phyloP scores from a whole-genome alignment of 2,113 vertebrate species.

The Candoia aspera region DNA sequence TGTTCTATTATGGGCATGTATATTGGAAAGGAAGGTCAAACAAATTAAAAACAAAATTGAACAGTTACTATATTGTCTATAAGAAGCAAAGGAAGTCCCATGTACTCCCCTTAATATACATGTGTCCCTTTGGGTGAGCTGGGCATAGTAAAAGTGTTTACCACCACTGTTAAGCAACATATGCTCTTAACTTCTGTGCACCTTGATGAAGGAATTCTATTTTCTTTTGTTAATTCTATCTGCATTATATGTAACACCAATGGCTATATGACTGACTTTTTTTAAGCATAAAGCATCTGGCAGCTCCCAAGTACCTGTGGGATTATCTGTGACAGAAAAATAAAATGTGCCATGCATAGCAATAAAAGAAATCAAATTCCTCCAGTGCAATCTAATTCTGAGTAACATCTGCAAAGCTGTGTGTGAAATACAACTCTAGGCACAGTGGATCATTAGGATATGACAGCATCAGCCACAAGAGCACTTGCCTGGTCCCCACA shows the following conservation, averaged over 20 bases:
- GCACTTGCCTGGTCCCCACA: background rate
- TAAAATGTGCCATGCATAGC: background rate
- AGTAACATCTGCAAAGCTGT: background rate
- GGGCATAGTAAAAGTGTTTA: background rate
- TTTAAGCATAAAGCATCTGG: background rate
- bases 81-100: background rate
- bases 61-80: background rate
- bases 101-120: background rate
- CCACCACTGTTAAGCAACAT: background rate
- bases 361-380: background rate
- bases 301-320: background rate
- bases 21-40: background rate
- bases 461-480: conserved; percentile 1
- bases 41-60: background rate
- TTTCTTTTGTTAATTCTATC: background rate
- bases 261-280: background rate
- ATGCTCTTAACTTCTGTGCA: background rate
- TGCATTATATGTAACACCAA: background rate
- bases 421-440: background rate
- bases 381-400: background rate
- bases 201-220: background rate
- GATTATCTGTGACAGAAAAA: background rate
- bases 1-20: background rate
- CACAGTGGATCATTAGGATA: background rate
- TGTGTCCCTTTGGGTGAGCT: background rate